Percentiles rank a stretch among this genome's conserved stretches.
Conservation (phyloP, 2,797 vertebrate species). For the Tenualosa ilisha region DNA sequence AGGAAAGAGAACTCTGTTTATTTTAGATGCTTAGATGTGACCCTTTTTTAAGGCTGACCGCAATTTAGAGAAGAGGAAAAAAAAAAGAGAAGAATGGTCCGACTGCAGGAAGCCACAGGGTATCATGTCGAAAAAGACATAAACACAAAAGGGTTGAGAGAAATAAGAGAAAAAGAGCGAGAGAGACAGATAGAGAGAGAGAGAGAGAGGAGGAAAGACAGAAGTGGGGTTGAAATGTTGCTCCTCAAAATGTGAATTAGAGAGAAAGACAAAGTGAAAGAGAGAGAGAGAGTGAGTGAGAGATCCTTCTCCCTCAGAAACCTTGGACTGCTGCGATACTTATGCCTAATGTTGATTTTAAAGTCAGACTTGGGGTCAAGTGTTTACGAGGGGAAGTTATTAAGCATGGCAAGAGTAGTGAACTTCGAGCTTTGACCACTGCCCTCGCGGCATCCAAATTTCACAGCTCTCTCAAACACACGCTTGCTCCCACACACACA, state of each 20-base stretch:
- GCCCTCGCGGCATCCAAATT: slow-evolving; percentile 31
- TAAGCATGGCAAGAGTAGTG: slow-evolving; percentile 52
- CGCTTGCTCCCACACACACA: background rate
- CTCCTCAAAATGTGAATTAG: background rate
- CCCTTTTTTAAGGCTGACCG: slow-evolving; percentile 45
- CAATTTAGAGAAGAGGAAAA: slow-evolving; percentile 36
- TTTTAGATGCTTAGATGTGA: slow-evolving; percentile 56
- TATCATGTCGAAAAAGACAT: slow-evolving; percentile 39
- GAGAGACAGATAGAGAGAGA: background rate
- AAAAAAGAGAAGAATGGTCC: slow-evolving; percentile 33
- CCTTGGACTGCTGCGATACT: slow-evolving; percentile 22
- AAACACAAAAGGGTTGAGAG: slow-evolving; percentile 38
- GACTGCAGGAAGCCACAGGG: slow-evolving; percentile 38
- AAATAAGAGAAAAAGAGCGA: background rate
- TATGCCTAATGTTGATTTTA: slow-evolving; percentile 32
- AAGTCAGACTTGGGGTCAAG: slow-evolving; percentile 40
- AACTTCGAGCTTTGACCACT: slow-evolving; percentile 43
- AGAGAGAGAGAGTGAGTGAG: slow-evolving; percentile 22
- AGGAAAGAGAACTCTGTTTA: slow-evolving; percentile 53
- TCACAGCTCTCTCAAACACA: background rate
- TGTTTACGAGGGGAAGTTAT: slow-evolving; percentile 57
- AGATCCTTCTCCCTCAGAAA: background rate
- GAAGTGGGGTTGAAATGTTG: background rate
- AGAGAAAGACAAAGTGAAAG: slow-evolving; percentile 4
- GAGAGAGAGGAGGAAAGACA: background rate